Evolutionary conservation across 2,888 invertebrate species (phyloP), one percentile per base, ranked within the genome.

Genomic region (Epirrita christyi): DNA sequence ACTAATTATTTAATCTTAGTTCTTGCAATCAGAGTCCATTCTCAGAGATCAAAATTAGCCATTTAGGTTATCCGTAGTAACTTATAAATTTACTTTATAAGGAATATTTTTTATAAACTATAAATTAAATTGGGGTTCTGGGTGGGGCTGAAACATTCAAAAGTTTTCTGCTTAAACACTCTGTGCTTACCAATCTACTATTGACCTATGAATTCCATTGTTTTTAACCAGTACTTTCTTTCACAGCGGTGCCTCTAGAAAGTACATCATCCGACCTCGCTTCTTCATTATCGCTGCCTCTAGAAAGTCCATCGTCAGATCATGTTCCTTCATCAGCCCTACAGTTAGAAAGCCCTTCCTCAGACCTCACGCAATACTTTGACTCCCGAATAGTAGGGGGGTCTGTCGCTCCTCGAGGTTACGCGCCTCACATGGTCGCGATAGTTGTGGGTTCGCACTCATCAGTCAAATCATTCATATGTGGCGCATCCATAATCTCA

Each of bases 401-500:
- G 1, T 13, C 46, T 9, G 11, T 21, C 2, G 56, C 51, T 0
- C 45, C 45, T 8, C 6, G 9, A 2, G 29, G 15, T 8, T 5
- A 10, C 3, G 9, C 28, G 2, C 42, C 54, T 0, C 11, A 41
- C 11, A 51, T 51, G 51, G 27, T 49, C 7, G 68, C 67, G 4
- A 10, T 68, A 37, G 47, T 61, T 40, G 46, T 10, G 44, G 72
- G 63, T 4, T 21, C 4, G 2, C 2, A 21, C 21, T 50, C 45
- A 21, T 15, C 54, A n/a, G 4, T 58, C 37, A 55, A 28, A 9
- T 51, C 34, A 8, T 55, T 61, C 6, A 4, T 14, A 1, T 61
- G 61, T 36, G 61, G 61, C 36, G 60, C 60, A 9, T 64, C 67
- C n/a, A 42, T 73, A n/a, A 63, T 70, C 59, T 36, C 61, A 48